Evolutionary conservation across 2,888 invertebrate genomes (phyloP).

Genomic region (Sminthurinus aureus): DNA sequence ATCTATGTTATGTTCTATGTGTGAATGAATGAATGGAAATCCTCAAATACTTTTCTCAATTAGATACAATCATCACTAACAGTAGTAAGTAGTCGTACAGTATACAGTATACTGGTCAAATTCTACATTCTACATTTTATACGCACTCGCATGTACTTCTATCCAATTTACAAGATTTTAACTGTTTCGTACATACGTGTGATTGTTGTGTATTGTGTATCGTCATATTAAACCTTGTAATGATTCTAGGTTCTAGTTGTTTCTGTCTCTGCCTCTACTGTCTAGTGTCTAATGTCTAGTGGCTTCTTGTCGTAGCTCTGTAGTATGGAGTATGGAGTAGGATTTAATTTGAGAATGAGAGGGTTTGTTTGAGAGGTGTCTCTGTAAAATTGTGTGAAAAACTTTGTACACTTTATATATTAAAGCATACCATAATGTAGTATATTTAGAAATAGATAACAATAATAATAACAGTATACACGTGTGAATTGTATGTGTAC

Average conservation of each 20-base stretch:
- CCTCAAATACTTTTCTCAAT: conserved; percentile 8
- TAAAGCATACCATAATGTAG: not conserved
- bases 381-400: not conserved
- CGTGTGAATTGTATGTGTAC: not conserved
- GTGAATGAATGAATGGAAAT: conserved; percentile 14
- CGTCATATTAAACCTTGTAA: too few species aligned
- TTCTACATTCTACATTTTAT: not conserved
- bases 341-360: too few species aligned
- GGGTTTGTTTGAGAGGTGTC: not conserved
- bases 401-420: not conserved
- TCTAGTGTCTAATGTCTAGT: too few species aligned
- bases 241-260: too few species aligned
- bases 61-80: conserved; percentile 1
- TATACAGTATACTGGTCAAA: not conserved
- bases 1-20: too few species aligned
- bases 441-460: not conserved
- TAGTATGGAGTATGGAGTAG: too few species aligned
- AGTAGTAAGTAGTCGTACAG: not conserved
- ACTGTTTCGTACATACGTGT: too few species aligned
- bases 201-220: too few species aligned
- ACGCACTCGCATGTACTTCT: not conserved
- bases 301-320: too few species aligned
- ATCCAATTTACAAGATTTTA: not conserved
- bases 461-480: not conserved
- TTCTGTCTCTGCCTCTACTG: too few species aligned